phyloP scores from a whole-genome alignment of 53 echinoderm and acorn worm species.

The Echinarachnius parma region DNA sequence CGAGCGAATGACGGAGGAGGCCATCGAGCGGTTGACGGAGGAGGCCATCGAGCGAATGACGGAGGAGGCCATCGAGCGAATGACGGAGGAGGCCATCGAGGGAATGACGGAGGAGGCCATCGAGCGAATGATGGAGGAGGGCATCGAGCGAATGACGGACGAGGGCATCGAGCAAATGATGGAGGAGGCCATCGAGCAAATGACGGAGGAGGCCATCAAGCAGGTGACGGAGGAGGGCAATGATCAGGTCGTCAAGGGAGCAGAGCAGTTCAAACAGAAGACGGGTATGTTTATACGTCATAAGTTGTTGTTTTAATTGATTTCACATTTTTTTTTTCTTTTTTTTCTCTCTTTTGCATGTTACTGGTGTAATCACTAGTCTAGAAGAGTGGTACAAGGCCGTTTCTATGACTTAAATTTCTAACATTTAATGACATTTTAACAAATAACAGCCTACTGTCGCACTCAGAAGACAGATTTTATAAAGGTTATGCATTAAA shows the following conservation, averaged over 20 bases:
- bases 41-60: constrained; percentile 2
- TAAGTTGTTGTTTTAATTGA: no score
- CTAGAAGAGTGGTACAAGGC: constrained; percentile 18
- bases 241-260: constrained; percentile 24
- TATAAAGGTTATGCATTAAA: constrained; percentile 7
- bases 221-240: constrained; percentile 10
- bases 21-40: constrained; percentile 15
- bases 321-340: no score
- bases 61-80: constrained; percentile 14
- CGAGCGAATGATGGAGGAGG: background rate
- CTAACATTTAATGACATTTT: constrained; percentile 21
- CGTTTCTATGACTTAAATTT: constrained; percentile 5
- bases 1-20: no score
- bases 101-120: background rate
- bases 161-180: background rate
- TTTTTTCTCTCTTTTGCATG: background rate
- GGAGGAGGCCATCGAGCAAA: constrained; percentile 4
- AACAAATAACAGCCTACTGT: constrained; percentile 11
- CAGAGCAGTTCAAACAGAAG: constrained; percentile 21
- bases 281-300: constrained; percentile 8
- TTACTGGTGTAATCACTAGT: constrained; percentile 17
- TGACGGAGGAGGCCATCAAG: constrained; percentile 9
- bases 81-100: background rate
- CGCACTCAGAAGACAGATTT: constrained; percentile 14
- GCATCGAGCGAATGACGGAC: background rate